A percentile compares a stretch with the other conserved stretches of the same genome.
phyloP scores from a whole-genome alignment of 1,140 invertebrate genomes.

The Whitmania pigra region DNA sequence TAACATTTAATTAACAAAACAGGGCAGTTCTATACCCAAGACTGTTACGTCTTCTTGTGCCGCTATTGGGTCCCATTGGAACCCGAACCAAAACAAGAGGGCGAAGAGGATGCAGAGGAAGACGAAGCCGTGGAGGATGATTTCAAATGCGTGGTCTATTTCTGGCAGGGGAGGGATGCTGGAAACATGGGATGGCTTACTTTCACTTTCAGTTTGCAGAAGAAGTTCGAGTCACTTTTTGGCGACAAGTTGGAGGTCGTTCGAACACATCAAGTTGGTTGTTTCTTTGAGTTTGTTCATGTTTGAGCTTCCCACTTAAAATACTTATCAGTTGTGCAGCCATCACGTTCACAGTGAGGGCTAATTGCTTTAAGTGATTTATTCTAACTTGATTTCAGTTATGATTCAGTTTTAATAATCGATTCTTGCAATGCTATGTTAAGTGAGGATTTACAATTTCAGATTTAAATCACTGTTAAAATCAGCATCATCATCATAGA shows the following conservation, averaged over 20 bases:
- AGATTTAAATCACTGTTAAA: no score
- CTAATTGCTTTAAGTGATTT: no score
- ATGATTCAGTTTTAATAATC: background rate
- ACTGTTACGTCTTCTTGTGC: conserved; percentile 96
- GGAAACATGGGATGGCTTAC: conserved; percentile 98
- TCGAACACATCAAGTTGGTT: conserved; percentile 65
- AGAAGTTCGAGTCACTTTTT: conserved; percentile 91
- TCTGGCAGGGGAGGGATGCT: conserved; percentile 95
- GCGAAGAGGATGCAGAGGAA: conserved; percentile 47
- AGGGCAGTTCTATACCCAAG: conserved; percentile 76
- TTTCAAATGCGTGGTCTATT: conserved; percentile 92
- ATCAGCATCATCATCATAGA: background rate
- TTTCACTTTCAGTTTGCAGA: conserved; percentile 92
- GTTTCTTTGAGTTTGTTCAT: background rate
- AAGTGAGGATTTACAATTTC: no score
- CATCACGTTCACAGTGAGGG: no score
- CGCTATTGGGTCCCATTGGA: conserved; percentile 71
- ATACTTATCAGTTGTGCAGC: background rate
- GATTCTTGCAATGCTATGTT: no score
- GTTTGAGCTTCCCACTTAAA: background rate
- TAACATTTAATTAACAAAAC: conserved; percentile 3
- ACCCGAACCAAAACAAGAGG: conserved; percentile 37
- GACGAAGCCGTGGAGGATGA: conserved; percentile 62
- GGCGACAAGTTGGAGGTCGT: conserved; percentile 90
- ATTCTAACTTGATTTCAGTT: no score